Evolutionary conservation across 2,888 invertebrate species (phyloP).

Genomic region (Caenorhabditis sp.): DNA sequence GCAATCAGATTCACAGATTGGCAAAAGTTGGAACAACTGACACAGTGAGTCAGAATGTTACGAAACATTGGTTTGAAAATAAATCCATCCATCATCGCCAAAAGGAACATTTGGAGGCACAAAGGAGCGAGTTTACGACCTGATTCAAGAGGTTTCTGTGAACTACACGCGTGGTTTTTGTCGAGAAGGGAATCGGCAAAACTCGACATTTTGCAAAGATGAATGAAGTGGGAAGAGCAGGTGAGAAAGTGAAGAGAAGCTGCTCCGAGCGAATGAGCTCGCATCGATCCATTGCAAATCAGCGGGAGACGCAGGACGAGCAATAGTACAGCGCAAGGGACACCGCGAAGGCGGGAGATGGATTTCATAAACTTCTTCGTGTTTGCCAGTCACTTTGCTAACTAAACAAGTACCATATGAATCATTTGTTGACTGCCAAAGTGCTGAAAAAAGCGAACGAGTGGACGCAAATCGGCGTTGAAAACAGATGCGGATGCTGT

Average conservation of each 20-base stretch:
- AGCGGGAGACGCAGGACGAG: constrained; percentile 15
- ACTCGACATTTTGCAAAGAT: constrained; percentile 21
- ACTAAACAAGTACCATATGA: constrained; percentile 50
- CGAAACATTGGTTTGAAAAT: background rate
- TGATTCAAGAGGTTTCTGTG: too few relatives aligned
- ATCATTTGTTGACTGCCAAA: constrained; percentile 34
- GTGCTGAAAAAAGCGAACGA: constrained; percentile 25
- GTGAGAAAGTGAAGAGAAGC: constrained; percentile 34
- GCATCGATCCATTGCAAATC: constrained; percentile 23
- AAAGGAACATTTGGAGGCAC: too few relatives aligned
- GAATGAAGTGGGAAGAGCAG: constrained; percentile 24
- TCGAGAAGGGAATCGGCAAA: constrained; percentile 1
- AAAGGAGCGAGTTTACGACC: too few relatives aligned
- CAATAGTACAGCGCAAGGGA: constrained; percentile 38
- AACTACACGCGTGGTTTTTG: background rate
- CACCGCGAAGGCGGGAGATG: constrained; percentile 10
- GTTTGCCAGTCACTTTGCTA: constrained; percentile 54
- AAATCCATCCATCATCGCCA: too few relatives aligned
- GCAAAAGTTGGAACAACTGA: background rate
- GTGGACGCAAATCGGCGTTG: background rate
- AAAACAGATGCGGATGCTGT: constrained; percentile 16
- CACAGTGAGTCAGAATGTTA: background rate
- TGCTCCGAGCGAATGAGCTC: constrained; percentile 3
- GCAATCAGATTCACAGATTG: background rate
- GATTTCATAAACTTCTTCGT: constrained; percentile 53